Conservation (phyloP, 2,113 vertebrate species). For the Hemicordylus capensis region DNA sequence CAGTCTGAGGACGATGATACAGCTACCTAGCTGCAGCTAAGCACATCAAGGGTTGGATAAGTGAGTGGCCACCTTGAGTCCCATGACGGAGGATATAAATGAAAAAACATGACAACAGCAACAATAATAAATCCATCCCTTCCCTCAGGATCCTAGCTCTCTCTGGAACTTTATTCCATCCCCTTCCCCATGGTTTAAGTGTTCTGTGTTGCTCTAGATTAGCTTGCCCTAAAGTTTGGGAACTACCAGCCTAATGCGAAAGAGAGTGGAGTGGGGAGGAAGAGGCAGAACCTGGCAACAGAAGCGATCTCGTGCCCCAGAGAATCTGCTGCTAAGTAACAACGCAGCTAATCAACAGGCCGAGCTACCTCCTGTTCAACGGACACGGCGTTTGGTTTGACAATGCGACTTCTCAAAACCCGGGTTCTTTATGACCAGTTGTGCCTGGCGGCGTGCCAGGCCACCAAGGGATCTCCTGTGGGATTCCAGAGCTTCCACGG, state of each 20-base stretch:
- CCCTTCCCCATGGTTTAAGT: accelerated
- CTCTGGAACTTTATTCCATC: accelerated
- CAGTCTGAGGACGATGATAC: no score
- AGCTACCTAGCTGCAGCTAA: no score
- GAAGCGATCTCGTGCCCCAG: background rate
- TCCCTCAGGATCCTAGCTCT: background rate
- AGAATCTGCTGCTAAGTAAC: slow-evolving; percentile 22
- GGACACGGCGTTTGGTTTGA: slow-evolving; percentile 44
- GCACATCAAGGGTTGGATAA: no score
- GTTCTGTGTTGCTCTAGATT: background rate
- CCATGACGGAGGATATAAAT: no score
- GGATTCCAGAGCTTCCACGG: slow-evolving; percentile 70
- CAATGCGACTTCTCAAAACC: slow-evolving; percentile 62
- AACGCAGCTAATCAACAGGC: slow-evolving; percentile 56
- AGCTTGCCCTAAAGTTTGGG: accelerated
- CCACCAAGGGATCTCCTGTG: slow-evolving; percentile 62
- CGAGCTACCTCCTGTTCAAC: slow-evolving; percentile 49
- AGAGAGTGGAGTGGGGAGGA: background rate
- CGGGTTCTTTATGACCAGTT: slow-evolving; percentile 64
- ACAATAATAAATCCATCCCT: no score
- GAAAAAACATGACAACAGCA: no score
- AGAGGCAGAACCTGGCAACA: background rate
- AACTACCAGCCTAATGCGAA: accelerated
- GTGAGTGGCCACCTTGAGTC: no score
- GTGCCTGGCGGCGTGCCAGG: slow-evolving; percentile 63